A percentile compares a stretch with the other conserved stretches of the same genome.
Conservation (phyloP, 2,888 invertebrate species). For the Ophioninae sp. region DNA sequence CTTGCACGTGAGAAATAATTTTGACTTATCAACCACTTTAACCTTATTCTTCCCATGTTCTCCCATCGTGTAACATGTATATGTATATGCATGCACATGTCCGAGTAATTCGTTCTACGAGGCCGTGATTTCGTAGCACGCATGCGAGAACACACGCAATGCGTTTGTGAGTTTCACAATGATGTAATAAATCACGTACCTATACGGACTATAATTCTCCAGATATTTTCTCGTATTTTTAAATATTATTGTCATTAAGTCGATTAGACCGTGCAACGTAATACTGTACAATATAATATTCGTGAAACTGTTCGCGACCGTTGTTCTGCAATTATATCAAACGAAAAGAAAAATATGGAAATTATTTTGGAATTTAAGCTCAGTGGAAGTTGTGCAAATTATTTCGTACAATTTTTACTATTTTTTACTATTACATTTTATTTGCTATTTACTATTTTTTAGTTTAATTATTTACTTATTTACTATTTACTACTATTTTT, state of each 20-base stretch:
- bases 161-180: conserved; percentile 45
- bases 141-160: conserved; percentile 45
- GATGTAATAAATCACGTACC: conserved; percentile 52
- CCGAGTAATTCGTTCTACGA: conserved; percentile 17
- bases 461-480: too few species aligned
- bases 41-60: background rate
- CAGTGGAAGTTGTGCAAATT: background rate
- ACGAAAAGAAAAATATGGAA: conserved; percentile 4
- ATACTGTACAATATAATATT: conserved; percentile 20
- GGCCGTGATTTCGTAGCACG: conserved; percentile 19
- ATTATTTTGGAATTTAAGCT: background rate
- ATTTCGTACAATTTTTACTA: background rate
- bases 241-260: conserved; percentile 59
- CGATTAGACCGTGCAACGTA: conserved; percentile 35
- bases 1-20: conserved; percentile 23
- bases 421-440: background rate
- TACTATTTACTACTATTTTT: too few species aligned
- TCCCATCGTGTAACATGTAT: background rate
- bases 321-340: conserved; percentile 34
- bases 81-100: background rate
- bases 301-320: conserved; percentile 28
- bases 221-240: conserved; percentile 31
- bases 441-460: too few species aligned
- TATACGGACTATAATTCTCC: conserved; percentile 6
- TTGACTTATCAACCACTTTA: background rate